These are phyloP conservation scores for Coccyzus lansbergi DNA, from an alignment of 2,797 vertebrate genomes.

Conservation along the genomic window DNA sequence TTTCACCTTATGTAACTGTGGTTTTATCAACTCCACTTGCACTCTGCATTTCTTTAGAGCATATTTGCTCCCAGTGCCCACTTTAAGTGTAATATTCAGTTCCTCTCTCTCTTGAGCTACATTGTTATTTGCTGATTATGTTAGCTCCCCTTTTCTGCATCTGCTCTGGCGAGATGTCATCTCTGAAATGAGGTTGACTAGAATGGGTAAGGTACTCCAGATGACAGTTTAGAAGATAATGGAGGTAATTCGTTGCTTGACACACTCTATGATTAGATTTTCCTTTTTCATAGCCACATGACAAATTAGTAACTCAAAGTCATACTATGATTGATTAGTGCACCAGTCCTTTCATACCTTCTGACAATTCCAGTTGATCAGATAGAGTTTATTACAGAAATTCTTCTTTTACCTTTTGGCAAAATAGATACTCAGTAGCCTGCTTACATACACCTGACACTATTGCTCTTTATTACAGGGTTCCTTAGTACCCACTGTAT, in stretches of 20 bases:
- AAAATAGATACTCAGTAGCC: not conserved
- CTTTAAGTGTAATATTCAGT: rapidly evolving
- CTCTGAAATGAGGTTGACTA: not conserved
- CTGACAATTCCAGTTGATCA: not conserved
- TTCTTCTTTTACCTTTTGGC: not conserved
- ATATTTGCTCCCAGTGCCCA: not conserved
- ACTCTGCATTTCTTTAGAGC: not conserved
- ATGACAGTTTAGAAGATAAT: not conserved
- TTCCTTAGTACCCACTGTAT: not conserved
- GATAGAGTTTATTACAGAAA: not conserved
- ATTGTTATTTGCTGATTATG: not conserved
- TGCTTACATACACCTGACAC: not conserved
- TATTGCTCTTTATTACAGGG: not conserved
- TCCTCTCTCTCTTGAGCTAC: not conserved
- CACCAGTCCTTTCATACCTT: not conserved
- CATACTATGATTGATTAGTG: slow-evolving; percentile 25
- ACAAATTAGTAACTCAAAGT: slow-evolving; percentile 12
- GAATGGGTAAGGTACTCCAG: not conserved
- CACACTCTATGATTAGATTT: not conserved
- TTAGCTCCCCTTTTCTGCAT: not conserved
- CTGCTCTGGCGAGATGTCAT: not conserved
- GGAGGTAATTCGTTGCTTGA: not conserved
- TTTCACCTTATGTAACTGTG: not conserved
- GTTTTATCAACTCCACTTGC: rapidly evolving
- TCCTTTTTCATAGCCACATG: not conserved